Conservation (phyloP, 2,888 invertebrate species). For the Meloe dianella region DNA sequence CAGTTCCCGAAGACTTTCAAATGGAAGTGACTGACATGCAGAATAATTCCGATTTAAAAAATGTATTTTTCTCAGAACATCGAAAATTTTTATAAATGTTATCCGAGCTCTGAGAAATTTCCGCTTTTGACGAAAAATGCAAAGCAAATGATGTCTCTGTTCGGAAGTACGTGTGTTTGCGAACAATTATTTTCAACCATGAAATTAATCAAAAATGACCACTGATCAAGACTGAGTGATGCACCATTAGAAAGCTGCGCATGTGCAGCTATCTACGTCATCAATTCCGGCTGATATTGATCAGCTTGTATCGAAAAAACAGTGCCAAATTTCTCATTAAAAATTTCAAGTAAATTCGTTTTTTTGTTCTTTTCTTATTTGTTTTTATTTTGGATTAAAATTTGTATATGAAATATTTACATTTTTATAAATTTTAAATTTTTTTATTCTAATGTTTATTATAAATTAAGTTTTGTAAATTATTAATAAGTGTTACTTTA, state of each 20-base stretch:
- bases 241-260: constrained; percentile 33
- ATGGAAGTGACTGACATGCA: constrained; percentile 33
- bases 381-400: constrained; percentile 10
- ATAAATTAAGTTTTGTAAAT: background rate
- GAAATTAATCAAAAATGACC: constrained; percentile 31
- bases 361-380: too few species aligned
- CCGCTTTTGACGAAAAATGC: constrained; percentile 29
- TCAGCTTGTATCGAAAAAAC: constrained; percentile 28
- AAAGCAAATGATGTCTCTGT: constrained; percentile 25
- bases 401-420: background rate
- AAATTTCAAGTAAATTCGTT: too few species aligned
- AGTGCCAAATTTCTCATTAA: constrained; percentile 32
- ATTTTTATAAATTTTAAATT: too few species aligned
- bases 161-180: constrained; percentile 26
- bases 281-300: constrained; percentile 27
- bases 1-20: constrained; percentile 32
- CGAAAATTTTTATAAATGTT: constrained; percentile 23
- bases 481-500: background rate
- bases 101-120: constrained; percentile 30
- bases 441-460: background rate
- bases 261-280: constrained; percentile 32
- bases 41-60: too few species aligned
- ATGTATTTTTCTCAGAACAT: background rate
- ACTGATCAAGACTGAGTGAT: constrained; percentile 33
- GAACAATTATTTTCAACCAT: constrained; percentile 34